Base-by-base conservation (phyloP, 2,888 invertebrate genomes). In the Agriopis aurantiaria region DNA sequence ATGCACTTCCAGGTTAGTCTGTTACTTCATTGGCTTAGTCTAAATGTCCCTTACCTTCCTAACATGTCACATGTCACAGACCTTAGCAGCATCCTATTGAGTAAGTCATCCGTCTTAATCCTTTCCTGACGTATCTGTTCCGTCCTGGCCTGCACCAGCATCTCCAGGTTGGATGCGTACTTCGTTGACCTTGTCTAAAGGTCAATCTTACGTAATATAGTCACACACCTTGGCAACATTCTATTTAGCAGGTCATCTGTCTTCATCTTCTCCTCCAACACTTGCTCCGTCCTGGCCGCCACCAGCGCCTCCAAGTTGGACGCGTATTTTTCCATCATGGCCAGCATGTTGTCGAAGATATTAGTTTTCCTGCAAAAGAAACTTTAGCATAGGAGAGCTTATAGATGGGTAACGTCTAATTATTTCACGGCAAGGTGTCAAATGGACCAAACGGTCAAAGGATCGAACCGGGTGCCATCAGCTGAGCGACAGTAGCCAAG, bases 241-340 rank as follows among this genome's bases (percentile, higher is more conserved):
- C 98, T 95, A 78, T 97, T 97, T 1, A 98, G 91, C 3, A 98
- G 90, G 74, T 97, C 97, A 80, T 98, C 98, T 0, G 98, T 98
- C 85, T 97, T 96, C 85, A 97, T 96, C 85, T 98, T 98, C 89
- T 98, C 98, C 84, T 97, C 97, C 57, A 96, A 95, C 66, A 98
- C 91, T 80, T 97, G 96, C 79, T 96, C 96, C 0, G 98, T 98
- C 71, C 98, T 94, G 81, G 97, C 97, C 73, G 97, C 97, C 0
- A 98, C 97, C 53, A 98, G 91, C 0, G 97, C 96, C 84, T 98
- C 98, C 72, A 98, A 88, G 88, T 98, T 98, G 53, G 97, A 97
- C 0, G 98, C 98, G 84, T 98, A 98, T 85, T 98, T 98, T 88
- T 98, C 98, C 98, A 98, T 98, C 87, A 98, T 97, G 0, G 97